Percentiles rank a stretch among this genome's conserved stretches.
Evolutionary conservation across 2,113 vertebrate genomes (phyloP).

Genomic region (Apus apus): DNA sequence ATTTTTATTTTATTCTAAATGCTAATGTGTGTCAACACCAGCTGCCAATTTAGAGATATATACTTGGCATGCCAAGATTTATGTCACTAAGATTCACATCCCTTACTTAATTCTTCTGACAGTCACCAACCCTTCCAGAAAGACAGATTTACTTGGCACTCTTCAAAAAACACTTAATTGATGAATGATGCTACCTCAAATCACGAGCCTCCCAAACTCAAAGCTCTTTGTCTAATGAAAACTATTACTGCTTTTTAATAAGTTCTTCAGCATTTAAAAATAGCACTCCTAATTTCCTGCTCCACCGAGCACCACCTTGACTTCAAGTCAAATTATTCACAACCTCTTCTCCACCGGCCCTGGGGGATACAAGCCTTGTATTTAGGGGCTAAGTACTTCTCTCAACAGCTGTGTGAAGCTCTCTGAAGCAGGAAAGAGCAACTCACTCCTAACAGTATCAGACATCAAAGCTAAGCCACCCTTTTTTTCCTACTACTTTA

Average conservation of each 20-base stretch:
- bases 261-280: constrained; percentile 68
- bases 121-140: constrained; percentile 46
- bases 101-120: constrained; percentile 45
- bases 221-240: constrained; percentile 62
- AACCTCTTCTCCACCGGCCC: constrained; percentile 56
- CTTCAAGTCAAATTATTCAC: constrained; percentile 76
- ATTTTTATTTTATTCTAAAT: constrained; percentile 57
- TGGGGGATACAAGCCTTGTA: constrained; percentile 48
- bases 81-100: background rate
- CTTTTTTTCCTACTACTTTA: background rate
- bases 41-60: constrained; percentile 46
- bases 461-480: constrained; percentile 20
- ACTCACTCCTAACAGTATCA: constrained; percentile 31
- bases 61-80: constrained; percentile 42
- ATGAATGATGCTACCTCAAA: constrained; percentile 32
- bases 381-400: constrained; percentile 64
- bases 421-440: constrained; percentile 42
- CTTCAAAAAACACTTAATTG: constrained; percentile 45
- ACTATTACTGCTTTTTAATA: constrained; percentile 71
- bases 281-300: constrained; percentile 74
- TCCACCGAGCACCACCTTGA: constrained; percentile 73
- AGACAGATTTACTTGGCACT: constrained; percentile 37
- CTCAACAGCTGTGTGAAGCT: constrained; percentile 64
- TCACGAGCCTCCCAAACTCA: background rate
- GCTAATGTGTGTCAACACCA: constrained; percentile 64